Evolutionary conservation across 2,888 invertebrate genomes (phyloP), one percentile per base, ranked within the genome.

Genomic region (Eilema sororculum): DNA sequence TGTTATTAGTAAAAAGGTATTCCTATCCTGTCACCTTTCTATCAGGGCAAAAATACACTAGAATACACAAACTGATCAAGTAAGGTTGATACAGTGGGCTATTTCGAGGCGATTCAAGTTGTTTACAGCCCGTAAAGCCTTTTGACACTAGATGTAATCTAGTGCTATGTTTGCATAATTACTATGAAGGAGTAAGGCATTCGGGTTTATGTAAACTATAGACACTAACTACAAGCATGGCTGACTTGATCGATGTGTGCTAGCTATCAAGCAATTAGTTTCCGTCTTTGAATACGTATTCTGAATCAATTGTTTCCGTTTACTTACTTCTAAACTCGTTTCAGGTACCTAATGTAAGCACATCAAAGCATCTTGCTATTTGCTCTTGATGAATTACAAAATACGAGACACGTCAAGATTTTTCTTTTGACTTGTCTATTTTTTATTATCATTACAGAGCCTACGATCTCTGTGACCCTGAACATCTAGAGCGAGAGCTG

Each of bases 71-170:
- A 46, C 46, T 46, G 20, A 6, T 52, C n/a, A 52, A 52, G 52
- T 9, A 52, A 52, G n/a, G 8, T 52, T n/a, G n/a, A 52, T 52
- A 25, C 16, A 16, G 2, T 28, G 28, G 13, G 16, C 24, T 16
- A 58, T 25, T 16, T 58, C 4, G 13, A 13, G 8, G 20, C 5
- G 13, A 58, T 6, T 58, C 24, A 25, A 58, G 6, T 58, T 3
- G 58, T 58, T 58, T 13, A 24, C 58, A 13, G 24, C 58, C 33
- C 33, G 25, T 58, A 33, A 63, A 57, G 63, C 25, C 22, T 57
- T 57, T 57, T 41, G 57, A 57, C 67, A 33, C 46, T 59, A 67
- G 46, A 25, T 13, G 61, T 33, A 52, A 61, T 61, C 61, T 46
- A 67, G 33, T 61, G 22, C 12, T 37, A 16, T 33, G 33, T 60